A percentile compares a stretch with the other conserved stretches of the same genome.
Evolutionary conservation across 2,888 invertebrate genomes (phyloP).

Genomic region (Melitaea athalia): DNA sequence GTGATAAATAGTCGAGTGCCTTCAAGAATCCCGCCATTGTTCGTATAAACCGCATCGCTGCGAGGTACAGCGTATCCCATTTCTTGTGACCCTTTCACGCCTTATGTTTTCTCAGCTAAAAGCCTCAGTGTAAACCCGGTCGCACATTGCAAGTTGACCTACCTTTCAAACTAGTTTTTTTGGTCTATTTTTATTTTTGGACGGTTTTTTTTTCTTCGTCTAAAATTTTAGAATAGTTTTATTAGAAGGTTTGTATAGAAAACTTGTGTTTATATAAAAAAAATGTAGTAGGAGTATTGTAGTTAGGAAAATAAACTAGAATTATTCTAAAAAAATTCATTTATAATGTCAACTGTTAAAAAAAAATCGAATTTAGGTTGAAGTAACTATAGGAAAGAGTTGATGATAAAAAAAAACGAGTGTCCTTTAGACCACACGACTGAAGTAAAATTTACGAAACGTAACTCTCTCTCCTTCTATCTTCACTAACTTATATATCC

Average conservation of each 20-base stretch:
- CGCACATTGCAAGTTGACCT: slow-evolving; percentile 15
- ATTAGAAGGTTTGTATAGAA: neutral
- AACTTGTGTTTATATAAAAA: no score
- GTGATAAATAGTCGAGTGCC: slow-evolving; percentile 33
- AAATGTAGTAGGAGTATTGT: neutral
- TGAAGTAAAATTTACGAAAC: no score
- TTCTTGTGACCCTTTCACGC: slow-evolving; percentile 52
- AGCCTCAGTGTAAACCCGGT: slow-evolving; percentile 50
- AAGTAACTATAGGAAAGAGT: no score
- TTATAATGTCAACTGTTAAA: no score
- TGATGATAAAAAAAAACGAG: no score
- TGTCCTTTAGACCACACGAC: no score
- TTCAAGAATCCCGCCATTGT: slow-evolving; percentile 29
- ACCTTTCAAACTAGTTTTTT: neutral
- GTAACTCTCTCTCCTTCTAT: no score
- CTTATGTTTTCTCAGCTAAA: slow-evolving; percentile 75
- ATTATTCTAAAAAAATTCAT: no score
- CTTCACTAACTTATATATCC: no score
- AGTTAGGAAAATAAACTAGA: no score
- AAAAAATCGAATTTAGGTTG: no score
- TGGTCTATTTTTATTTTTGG: neutral
- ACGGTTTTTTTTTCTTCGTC: neutral
- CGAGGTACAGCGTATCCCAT: slow-evolving; percentile 48
- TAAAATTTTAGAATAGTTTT: neutral
- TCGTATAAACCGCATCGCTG: slow-evolving; percentile 26